Evolutionary conservation across 2,797 vertebrate genomes (phyloP).

Genomic region (Pipistrellus pipistrellus): DNA sequence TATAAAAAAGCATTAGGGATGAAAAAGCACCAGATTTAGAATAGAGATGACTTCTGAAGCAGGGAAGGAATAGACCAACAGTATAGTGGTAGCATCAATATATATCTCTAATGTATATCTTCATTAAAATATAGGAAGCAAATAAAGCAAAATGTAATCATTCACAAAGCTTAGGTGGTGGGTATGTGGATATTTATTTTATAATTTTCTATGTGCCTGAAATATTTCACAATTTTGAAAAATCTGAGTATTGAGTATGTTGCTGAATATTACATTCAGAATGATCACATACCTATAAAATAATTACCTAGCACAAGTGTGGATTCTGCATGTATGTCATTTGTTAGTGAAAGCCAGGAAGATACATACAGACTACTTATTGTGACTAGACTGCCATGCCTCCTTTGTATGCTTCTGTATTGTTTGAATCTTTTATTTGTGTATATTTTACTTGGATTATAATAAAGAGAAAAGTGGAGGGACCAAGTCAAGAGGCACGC

Average conservation of each 20-base stretch:
- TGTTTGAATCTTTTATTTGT: background rate
- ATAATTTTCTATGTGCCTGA: background rate
- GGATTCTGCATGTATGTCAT: background rate
- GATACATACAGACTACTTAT: background rate
- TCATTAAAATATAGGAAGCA: slow-evolving; percentile 13
- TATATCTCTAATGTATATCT: background rate
- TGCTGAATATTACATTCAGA: background rate
- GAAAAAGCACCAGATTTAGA: background rate
- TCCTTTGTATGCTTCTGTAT: background rate
- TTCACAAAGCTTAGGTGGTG: background rate
- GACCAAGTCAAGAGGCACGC: background rate
- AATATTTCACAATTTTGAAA: background rate
- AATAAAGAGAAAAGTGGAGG: background rate
- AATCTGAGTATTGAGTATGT: background rate
- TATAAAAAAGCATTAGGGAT: background rate
- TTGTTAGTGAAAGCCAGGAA: background rate
- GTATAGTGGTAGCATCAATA: background rate
- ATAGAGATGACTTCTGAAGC: background rate
- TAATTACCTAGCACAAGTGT: background rate
- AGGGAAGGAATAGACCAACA: background rate
- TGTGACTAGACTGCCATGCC: background rate
- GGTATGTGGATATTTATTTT: background rate
- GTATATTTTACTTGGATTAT: background rate
- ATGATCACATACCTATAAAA: background rate
- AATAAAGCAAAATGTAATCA: background rate